These are phyloP conservation scores for Hoplodrina blanda DNA, from an alignment of 2,888 invertebrate genomes.

Conservation along the genomic window DNA sequence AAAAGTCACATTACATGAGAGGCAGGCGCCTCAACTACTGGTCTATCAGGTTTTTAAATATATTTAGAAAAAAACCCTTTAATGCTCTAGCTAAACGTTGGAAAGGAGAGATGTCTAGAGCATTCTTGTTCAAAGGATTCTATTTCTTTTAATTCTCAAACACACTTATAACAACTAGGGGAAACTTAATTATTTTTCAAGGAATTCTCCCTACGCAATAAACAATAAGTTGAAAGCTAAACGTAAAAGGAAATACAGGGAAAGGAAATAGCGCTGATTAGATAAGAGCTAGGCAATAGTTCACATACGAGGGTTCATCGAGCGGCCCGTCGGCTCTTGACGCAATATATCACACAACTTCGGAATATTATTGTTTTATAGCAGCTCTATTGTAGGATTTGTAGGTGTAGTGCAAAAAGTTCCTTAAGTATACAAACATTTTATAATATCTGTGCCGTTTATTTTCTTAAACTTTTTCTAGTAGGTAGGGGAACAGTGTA, in stretches of 20 bases:
- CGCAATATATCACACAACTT: constrained; percentile 29
- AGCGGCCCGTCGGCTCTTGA: constrained; percentile 15
- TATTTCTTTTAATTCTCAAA: too few relatives aligned
- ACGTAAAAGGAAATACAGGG: constrained; percentile 34
- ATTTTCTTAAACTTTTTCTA: not conserved
- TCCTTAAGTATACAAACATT: not conserved
- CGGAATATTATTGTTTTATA: constrained; percentile 43
- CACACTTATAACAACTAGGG: not conserved
- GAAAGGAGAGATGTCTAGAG: too few relatives aligned
- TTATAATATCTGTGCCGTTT: constrained; percentile 2
- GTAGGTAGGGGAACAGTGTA: too few relatives aligned
- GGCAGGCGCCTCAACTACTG: too few relatives aligned
- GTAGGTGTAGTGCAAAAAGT: not conserved
- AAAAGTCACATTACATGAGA: too few relatives aligned
- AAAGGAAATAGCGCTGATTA: constrained; percentile 52
- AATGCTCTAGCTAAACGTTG: too few relatives aligned
- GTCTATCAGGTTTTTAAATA: too few relatives aligned
- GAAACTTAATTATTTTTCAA: constrained; percentile 2
- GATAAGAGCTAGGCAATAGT: constrained; percentile 47
- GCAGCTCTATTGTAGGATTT: not conserved
- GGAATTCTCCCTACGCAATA: constrained; percentile 18
- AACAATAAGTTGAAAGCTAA: constrained; percentile 41
- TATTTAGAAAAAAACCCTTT: too few relatives aligned
- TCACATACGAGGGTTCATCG: constrained; percentile 40
- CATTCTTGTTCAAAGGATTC: too few relatives aligned